phyloP scores from a whole-genome alignment of 2,113 vertebrate species.

The Strigops habroptila region DNA sequence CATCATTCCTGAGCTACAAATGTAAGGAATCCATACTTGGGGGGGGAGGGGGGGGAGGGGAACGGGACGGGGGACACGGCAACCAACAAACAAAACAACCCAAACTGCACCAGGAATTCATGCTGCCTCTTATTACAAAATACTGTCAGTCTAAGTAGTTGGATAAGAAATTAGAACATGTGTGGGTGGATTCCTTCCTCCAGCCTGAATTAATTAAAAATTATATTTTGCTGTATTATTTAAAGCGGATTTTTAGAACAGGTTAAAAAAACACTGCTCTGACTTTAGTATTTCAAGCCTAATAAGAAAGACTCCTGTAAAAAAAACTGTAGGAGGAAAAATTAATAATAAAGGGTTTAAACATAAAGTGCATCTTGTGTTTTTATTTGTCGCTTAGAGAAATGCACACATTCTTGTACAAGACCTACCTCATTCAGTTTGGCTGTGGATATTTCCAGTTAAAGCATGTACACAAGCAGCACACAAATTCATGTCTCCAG shows the following conservation, averaged over 20 bases:
- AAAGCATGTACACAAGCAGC: background rate
- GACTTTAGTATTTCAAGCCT: background rate
- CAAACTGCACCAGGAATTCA: background rate
- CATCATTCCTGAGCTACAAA: background rate
- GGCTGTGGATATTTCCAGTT: background rate
- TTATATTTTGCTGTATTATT: slow-evolving; percentile 35
- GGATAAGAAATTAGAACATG: slow-evolving; percentile 58
- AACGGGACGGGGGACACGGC: too few species aligned
- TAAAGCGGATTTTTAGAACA: background rate
- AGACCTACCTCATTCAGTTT: background rate
- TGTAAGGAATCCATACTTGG: background rate
- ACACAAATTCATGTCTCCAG: background rate
- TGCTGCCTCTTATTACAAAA: slow-evolving; percentile 14
- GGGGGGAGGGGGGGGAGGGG: too few species aligned
- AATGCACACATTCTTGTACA: background rate
- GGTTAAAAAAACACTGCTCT: slow-evolving; percentile 21
- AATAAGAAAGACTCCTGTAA: background rate
- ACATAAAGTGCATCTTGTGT: background rate
- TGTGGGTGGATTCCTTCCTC: slow-evolving; percentile 60
- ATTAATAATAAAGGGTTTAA: background rate
- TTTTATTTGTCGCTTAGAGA: slow-evolving; percentile 3
- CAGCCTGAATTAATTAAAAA: slow-evolving; percentile 60
- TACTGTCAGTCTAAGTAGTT: slow-evolving; percentile 37
- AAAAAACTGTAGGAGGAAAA: background rate
- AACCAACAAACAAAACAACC: background rate